Evolutionary conservation across 2,797 vertebrate species (phyloP), one percentile per base, ranked within the genome.

Genomic region (Pseudotriccus pelzelni): DNA sequence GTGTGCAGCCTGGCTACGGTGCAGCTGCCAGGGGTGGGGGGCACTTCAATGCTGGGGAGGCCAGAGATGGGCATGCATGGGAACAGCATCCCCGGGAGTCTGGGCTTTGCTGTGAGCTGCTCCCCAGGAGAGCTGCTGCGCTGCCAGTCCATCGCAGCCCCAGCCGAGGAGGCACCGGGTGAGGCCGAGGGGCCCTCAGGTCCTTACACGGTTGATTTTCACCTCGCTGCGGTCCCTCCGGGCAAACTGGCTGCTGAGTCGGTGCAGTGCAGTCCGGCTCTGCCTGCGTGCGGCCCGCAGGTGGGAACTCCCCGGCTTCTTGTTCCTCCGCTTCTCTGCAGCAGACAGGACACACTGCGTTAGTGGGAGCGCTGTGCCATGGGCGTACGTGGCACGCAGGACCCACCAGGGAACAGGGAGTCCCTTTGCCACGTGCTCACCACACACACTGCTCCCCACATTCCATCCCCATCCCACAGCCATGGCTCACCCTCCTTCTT

Each of bases 131-230:
- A 86, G 39, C 46, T 18, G 10, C 50, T 49, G 64, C 34, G 6
- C 55, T 1, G 4, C 25, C 83, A 60, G 32, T 20, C 41, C 10
- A 12, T 22, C 1, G 0, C 12, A 76, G 44, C 39, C 52, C 58
- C 82, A 8, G 55, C 2, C 11, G 0, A 0, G 39, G 20, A 53
- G 76, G 56, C 53, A 55, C 21, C 10, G 2, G 52, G 32, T 0
- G 5, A 27, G 46, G 24, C 50, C 10, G 36, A 39, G 47, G 34
- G 50, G 20, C 37, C 47, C 47, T 10, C 20, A 4, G 47, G 43
- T 82, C 95, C 99, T 99, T 97, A 99, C 99, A 14, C 98, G 98
- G 64, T 98, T 97, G 94, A 99, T 97, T 82, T 99, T 99, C 97
- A 99, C 98, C 60, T 99, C 98, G 22, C 95, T 87, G 24, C 97